Evolutionary conservation across 2,797 vertebrate genomes (phyloP), one percentile per base, ranked within the genome.

Genomic region (Melanotaenia nigrans): DNA sequence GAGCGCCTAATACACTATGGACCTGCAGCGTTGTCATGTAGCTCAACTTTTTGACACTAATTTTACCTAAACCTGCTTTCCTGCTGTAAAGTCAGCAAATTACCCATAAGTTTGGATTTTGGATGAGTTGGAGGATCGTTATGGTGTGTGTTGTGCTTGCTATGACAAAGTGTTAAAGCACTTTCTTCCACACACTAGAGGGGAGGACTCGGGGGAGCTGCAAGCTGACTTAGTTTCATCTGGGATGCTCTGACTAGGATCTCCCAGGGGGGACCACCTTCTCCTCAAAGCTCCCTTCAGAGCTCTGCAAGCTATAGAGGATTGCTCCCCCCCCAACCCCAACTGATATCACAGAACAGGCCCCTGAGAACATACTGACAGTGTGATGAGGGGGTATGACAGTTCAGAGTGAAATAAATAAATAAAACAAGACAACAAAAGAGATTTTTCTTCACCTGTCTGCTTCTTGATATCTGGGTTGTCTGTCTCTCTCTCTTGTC

Each of bases 61-160:
- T 87, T 91, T 87, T 80, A 86, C 76, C 81, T 77, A 81, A 87
- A 87, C 72, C 75, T 56, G 73, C 69, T 79, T 79, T 66, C 68
- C 68, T 65, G 61, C 69, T 73, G 77, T 84, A 74, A 82, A 84
- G 88, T 92, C 87, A 90, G 82, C 86, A 87, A 78, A 89, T 90
- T 84, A 83, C 69, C 45, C 67, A 59, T 68, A 72, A 83, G 74
- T 49, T 53, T 56, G 67, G 70, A 78, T 13, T 84, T 88, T 65
- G 58, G 68, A 86, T 80, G 83, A 87, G 77, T 88, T 18, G 77
- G 81, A 65, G 56, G 77, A 82, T 68, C 61, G 53, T 55, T 61
- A 40, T 30, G 24, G 58, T 65, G 51, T 71, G 35, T 65, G 60
- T 40, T 63, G 49, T 38, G 38, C 81, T 78, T 69, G 67, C 79